Conservation (phyloP, 2,797 vertebrate species). For the Pampus argenteus region DNA sequence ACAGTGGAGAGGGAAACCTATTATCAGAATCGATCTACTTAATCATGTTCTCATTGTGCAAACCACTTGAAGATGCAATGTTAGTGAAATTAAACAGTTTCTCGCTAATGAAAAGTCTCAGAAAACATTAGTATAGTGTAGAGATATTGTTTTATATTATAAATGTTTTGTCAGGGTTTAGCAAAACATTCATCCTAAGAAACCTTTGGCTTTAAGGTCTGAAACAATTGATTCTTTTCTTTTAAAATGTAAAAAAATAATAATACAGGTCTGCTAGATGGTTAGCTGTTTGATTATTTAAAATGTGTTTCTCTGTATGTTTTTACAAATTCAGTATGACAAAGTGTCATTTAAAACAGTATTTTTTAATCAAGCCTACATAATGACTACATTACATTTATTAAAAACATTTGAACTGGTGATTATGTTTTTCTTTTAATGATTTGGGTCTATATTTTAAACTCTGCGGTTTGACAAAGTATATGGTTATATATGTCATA, state of each 20-base stretch:
- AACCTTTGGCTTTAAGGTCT: not conserved
- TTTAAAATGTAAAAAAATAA: not conserved
- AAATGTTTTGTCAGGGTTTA: slow-evolving; percentile 1
- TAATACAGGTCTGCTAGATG: not conserved
- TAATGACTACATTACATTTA: not conserved
- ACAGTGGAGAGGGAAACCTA: slow-evolving; percentile 51
- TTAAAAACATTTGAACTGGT: not conserved
- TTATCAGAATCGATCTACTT: slow-evolving; percentile 65
- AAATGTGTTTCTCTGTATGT: not conserved
- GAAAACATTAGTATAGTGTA: slow-evolving; percentile 13
- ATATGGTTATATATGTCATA: no score
- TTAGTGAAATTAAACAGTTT: slow-evolving; percentile 51
- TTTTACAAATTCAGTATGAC: not conserved
- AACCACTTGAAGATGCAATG: slow-evolving; percentile 55
- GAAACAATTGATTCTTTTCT: not conserved
- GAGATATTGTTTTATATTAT: slow-evolving; percentile 20
- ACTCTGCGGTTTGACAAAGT: no score
- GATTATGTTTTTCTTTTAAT: not conserved
- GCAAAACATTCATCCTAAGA: slow-evolving; percentile 1
- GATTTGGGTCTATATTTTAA: not conserved
- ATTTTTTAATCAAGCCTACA: not conserved
- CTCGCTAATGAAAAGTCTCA: slow-evolving; percentile 36
- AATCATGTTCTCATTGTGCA: slow-evolving; percentile 58
- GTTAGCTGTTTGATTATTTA: not conserved
- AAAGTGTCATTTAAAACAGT: no score